These are phyloP conservation scores for Crematogaster levior DNA, from an alignment of 2,888 invertebrate genomes.

Conservation along the genomic window DNA sequence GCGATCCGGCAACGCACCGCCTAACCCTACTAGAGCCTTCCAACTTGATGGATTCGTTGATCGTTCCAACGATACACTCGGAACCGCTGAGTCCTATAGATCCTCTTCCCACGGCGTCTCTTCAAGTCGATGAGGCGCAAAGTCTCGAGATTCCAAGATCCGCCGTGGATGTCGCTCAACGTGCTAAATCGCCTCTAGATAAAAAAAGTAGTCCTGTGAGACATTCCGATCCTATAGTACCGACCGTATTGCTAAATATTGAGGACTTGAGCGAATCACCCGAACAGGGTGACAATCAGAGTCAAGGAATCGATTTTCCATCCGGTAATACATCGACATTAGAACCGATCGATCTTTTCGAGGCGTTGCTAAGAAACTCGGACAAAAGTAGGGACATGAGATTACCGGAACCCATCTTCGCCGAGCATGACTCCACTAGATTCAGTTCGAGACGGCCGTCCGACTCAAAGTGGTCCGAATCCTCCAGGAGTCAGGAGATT, in stretches of 20 bases:
- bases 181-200: constrained; percentile 41
- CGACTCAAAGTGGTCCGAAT: constrained; percentile 83
- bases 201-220: constrained; percentile 73
- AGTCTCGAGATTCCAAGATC: constrained; percentile 46
- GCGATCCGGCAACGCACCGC: constrained; percentile 62
- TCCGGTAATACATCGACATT: constrained; percentile 41
- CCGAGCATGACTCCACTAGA: constrained; percentile 81
- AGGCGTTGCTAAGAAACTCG: constrained; percentile 72
- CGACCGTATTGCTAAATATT: constrained; percentile 80
- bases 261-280: constrained; percentile 75
- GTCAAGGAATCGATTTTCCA: constrained; percentile 5
- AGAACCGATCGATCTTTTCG: constrained; percentile 72
- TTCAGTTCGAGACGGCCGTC: constrained; percentile 82
- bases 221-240: constrained; percentile 79
- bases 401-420: constrained; percentile 77
- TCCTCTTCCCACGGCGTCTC: constrained; percentile 75
- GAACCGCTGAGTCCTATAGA: constrained; percentile 83
- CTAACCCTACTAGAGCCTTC: constrained; percentile 71
- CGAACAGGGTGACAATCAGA: background rate
- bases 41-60: constrained; percentile 72
- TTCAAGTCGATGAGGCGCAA: constrained; percentile 70
- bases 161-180: constrained; percentile 27
- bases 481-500: constrained; percentile 82
- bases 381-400: constrained; percentile 67
- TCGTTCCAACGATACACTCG: constrained; percentile 80